Evolutionary conservation across 2,797 vertebrate genomes (phyloP), one percentile per base, ranked within the genome.

Genomic region (Enteromius viviparus): DNA sequence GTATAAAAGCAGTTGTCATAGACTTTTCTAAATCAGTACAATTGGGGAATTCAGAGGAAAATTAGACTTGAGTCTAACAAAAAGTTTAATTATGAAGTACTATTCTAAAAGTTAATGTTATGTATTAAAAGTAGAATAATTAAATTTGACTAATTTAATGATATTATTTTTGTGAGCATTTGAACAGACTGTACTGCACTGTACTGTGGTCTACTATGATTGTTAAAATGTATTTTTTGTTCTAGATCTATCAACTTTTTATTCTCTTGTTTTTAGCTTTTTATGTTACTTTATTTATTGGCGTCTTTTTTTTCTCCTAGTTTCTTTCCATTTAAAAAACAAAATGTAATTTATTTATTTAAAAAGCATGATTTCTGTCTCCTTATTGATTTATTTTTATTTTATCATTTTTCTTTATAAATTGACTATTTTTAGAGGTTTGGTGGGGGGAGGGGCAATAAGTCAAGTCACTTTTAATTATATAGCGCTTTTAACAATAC

Each of bases 1-100:
- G 29, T 49, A 74, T 72, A 85, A 55, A 82, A n/a, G 37, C 23
- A 53, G 51, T 72, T 85, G 45, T 78, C 55, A 49, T 47, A 65
- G 62, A 74, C 34, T 42, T 64, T 71, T 0, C 64, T 45, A 37
- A 72, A 72, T 65, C 40, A 53, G 32, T 40, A 32, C 14, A 42
- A n/a, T 76, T 75, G 29, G 37, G 45, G n/a, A 26, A 45, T 69
- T 47, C 11, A 12, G 10, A 47, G 45, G 29, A 37, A 65, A 75
- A 26, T 49, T 58, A n/a, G 58, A 32, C 19, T 40, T 19, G 32
- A 51, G 58, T 83, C 53, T 40, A 42, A 78, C 29, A 70, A 81
- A 62, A 71, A 55, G 32, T 64, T 5, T 62, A 77, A 76, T 62
- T 68, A 70, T 60, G 23, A 60, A 70, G 40, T 65, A 70, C 26